These are phyloP conservation scores for Brachionus rubens DNA, from an alignment of 1,140 invertebrate genomes.

Conservation along the genomic window DNA sequence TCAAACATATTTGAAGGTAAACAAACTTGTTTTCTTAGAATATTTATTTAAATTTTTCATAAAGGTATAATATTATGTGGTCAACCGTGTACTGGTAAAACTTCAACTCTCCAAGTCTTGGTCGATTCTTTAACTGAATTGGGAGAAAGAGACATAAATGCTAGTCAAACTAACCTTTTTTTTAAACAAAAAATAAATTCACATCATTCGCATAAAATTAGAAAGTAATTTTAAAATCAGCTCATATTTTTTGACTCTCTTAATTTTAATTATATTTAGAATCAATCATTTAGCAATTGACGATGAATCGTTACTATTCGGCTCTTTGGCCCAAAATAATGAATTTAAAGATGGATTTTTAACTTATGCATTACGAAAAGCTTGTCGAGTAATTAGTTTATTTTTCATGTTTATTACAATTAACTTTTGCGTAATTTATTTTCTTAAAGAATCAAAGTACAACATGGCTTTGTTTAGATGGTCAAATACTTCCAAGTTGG, in stretches of 20 bases:
- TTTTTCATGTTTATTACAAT: not conserved
- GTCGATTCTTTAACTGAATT: conserved; percentile 54
- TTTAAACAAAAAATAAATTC: conserved; percentile 47
- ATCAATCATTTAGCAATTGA: conserved; percentile 56
- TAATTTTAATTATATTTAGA: not conserved
- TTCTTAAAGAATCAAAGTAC: conserved; percentile 57
- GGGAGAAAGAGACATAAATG: conserved; percentile 49
- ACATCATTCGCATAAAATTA: conserved; percentile 45
- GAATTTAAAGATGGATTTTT: conserved; percentile 60
- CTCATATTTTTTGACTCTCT: conserved; percentile 15
- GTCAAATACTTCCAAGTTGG: conserved; percentile 55
- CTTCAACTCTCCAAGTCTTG: conserved; percentile 55
- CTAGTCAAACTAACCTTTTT: conserved; percentile 50
- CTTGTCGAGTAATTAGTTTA: conserved; percentile 54
- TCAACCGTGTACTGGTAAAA: conserved; percentile 59
- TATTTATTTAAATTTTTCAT: not conserved
- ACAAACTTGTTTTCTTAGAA: not conserved
- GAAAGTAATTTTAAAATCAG: conserved; percentile 50
- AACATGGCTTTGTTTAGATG: conserved; percentile 59
- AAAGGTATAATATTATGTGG: conserved; percentile 58
- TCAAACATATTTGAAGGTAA: conserved; percentile 56
- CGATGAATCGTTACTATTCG: conserved; percentile 56
- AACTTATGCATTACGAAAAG: conserved; percentile 56
- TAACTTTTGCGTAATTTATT: not conserved
- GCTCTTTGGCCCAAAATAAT: conserved; percentile 54